These are phyloP conservation scores for Craseonycteris thonglongyai DNA, from an alignment of 2,113 vertebrate species.

Conservation along the genomic window DNA sequence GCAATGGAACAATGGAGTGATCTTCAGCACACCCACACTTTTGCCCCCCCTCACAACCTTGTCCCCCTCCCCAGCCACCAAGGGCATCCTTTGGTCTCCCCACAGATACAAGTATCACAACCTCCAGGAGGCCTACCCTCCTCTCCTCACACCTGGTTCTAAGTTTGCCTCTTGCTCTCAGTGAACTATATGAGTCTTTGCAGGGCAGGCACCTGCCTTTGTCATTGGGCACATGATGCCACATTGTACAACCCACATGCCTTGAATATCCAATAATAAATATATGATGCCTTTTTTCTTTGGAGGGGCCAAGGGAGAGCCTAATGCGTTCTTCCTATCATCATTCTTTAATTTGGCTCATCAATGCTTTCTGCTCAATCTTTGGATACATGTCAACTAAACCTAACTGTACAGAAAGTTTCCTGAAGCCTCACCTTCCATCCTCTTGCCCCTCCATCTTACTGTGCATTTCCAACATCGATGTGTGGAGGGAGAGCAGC, in stretches of 20 bases:
- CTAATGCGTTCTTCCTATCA: not conserved
- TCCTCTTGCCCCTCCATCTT: accelerated
- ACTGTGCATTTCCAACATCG: not conserved
- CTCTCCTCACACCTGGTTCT: not conserved
- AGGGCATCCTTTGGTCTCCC: not conserved
- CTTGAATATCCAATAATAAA: too few species aligned
- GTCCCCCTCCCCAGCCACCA: accelerated
- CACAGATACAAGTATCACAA: too few species aligned
- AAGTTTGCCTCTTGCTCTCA: not conserved
- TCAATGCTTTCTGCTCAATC: not conserved
- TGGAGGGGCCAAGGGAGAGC: too few species aligned
- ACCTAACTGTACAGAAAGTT: not conserved
- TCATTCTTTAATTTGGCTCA: not conserved
- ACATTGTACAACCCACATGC: not conserved
- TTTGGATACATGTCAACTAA: not conserved
- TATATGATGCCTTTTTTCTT: not conserved
- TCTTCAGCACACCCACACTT: accelerated
- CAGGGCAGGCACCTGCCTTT: not conserved
- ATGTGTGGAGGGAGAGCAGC: not conserved
- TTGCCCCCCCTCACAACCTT: accelerated
- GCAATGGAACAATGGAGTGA: too few species aligned
- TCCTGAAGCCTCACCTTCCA: not conserved
- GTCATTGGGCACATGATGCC: not conserved
- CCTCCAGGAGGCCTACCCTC: not conserved
- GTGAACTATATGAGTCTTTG: not conserved